Evolutionary conservation across 2,797 vertebrate species (phyloP).

Genomic region (Sitta carolinensis): DNA sequence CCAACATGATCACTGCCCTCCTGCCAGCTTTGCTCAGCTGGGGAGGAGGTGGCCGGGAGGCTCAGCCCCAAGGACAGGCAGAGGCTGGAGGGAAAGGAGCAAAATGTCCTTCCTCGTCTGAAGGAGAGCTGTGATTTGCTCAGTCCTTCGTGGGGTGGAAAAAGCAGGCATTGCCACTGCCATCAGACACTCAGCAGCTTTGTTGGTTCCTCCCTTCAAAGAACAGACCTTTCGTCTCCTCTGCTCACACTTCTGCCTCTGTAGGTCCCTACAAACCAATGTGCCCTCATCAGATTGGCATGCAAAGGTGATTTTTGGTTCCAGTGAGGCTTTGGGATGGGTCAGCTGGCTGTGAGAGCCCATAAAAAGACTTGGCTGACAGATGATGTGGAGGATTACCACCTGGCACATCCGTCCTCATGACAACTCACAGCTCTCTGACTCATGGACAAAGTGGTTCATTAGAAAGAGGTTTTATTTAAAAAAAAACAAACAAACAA

Average conservation of each 20-base stretch:
- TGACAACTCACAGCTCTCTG: background rate
- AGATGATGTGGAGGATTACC: background rate
- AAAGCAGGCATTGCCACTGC: background rate
- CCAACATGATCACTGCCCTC: background rate
- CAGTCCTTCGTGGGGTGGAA: background rate
- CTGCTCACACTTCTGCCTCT: background rate
- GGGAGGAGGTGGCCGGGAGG: background rate
- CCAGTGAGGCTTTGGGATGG: background rate
- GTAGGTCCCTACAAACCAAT: background rate
- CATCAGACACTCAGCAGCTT: background rate
- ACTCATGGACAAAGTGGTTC: background rate
- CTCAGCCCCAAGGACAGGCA: background rate
- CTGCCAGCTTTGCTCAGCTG: background rate
- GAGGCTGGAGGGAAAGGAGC: background rate
- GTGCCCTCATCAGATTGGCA: background rate
- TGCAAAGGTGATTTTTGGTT: background rate
- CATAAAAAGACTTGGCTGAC: background rate
- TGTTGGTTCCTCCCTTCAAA: background rate
- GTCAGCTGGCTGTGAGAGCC: background rate
- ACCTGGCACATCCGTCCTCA: rapidly evolving
- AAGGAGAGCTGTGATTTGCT: background rate
- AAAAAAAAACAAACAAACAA: background rate
- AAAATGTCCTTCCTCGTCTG: background rate
- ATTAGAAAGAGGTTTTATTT: background rate
- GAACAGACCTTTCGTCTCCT: background rate